Evolutionary conservation across 2,113 vertebrate genomes (phyloP).

Genomic region (Carettochelys insculpta): DNA sequence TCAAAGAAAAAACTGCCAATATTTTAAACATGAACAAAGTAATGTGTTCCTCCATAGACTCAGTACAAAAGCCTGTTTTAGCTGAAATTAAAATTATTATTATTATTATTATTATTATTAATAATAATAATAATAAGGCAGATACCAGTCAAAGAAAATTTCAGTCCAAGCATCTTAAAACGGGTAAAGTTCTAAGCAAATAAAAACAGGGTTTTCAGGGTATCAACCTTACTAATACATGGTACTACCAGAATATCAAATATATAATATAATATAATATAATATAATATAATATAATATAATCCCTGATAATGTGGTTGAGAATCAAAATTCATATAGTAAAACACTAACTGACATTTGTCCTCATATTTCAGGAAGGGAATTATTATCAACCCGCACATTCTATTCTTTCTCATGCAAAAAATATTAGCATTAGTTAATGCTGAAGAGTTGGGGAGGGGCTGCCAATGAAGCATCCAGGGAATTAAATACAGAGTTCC

Average conservation of each 20-base stretch:
- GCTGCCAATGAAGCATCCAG: not conserved
- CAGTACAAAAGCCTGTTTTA: not conserved
- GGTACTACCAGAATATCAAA: not conserved
- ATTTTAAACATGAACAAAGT: not conserved
- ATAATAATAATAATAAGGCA: not conserved
- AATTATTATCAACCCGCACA: constrained; percentile 12
- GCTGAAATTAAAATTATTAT: not conserved
- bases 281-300: not conserved
- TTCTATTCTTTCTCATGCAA: constrained; percentile 29
- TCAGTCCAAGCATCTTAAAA: not conserved
- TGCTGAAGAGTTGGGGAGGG: not conserved
- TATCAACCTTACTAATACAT: not conserved
- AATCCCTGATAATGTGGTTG: not conserved
- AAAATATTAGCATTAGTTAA: constrained; percentile 55
- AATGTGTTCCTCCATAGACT: not conserved
- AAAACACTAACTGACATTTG: not conserved
- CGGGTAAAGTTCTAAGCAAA: not conserved
- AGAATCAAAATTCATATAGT: not conserved
- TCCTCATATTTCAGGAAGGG: constrained; percentile 26
- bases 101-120: too few relatives aligned
- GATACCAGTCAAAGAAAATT: not conserved
- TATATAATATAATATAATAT: too few relatives aligned
- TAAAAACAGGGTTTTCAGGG: not conserved
- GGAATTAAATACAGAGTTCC: not conserved
- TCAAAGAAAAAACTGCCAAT: not conserved